Evolutionary conservation across 1,140 invertebrate species (phyloP).

Genomic region (Drosophila parabipectinata): DNA sequence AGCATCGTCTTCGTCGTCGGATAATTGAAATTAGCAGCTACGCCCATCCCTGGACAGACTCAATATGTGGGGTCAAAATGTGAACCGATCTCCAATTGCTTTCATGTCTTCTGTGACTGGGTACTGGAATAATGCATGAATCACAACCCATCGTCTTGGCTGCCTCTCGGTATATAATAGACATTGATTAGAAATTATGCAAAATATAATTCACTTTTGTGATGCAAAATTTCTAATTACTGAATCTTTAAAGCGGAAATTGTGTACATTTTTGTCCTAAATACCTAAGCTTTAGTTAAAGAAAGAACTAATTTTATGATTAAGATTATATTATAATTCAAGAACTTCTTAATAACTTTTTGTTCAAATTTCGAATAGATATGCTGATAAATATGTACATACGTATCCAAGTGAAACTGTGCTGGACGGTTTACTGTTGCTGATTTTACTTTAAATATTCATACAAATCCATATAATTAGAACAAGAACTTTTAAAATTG

Average conservation of each 20-base stretch:
- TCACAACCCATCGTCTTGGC: slow-evolving; percentile 24
- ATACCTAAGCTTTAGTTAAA: not conserved
- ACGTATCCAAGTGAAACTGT: too few species aligned
- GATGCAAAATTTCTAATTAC: slow-evolving; percentile 54
- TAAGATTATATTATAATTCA: too few species aligned
- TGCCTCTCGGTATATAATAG: slow-evolving; percentile 38
- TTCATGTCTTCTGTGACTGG: slow-evolving; percentile 5
- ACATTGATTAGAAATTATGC: slow-evolving; percentile 68
- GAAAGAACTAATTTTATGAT: too few species aligned
- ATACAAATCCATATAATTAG: too few species aligned
- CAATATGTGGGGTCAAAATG: slow-evolving; percentile 70
- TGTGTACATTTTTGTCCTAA: slow-evolving; percentile 11
- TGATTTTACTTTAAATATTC: too few species aligned
- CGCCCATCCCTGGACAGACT: slow-evolving; percentile 58
- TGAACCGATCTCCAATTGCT: slow-evolving; percentile 73
- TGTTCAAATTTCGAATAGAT: too few species aligned
- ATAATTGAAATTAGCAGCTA: slow-evolving; percentile 77
- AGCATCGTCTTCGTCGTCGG: slow-evolving; percentile 37
- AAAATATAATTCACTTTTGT: slow-evolving; percentile 59
- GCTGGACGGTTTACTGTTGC: too few species aligned
- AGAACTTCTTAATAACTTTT: too few species aligned
- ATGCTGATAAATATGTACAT: too few species aligned
- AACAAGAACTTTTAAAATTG: not conserved
- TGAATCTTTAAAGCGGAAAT: slow-evolving; percentile 5
- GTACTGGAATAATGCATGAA: slow-evolving; percentile 12